Evolutionary conservation across 2,113 vertebrate genomes (phyloP), one percentile per base, ranked within the genome.

Genomic region (Cinclus cinclus): DNA sequence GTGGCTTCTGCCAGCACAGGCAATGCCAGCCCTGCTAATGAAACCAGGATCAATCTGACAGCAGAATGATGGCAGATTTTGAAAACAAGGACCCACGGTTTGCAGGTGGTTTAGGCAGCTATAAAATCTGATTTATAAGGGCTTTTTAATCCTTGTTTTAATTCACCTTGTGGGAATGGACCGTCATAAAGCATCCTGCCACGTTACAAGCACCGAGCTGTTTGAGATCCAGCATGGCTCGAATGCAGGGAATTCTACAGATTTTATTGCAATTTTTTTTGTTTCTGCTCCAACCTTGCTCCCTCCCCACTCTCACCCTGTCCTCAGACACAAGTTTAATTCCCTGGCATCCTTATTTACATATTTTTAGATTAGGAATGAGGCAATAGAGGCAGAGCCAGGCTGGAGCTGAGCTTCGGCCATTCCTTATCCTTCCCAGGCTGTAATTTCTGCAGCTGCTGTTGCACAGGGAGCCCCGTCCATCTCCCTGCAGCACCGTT

Each of bases 161-260:
- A 97, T 96, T 97, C 95, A 97, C 96, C 97, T 97, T 97, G 83
- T 96, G 95, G 95, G 95, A 97, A 94, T 22, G 85, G 70, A 49
- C 74, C 2, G 0, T 35, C 75, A 92, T 95, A 96, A 97, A 97
- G 33, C 74, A 97, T 73, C 63, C 67, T 88, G 90, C 86, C 50
- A 77, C 0, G 5, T 46, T 94, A 67, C 78, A 44, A 93, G 69
- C 37, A 76, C 93, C 37, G 69, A 89, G 49, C 86, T 90, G 70
- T 24, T 92, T 6, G 41, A 69, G 67, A 87, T 83, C 70, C 90
- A 50, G 49, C 5, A 28, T 17, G 56, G 81, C 31, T 83, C 23
- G 6, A 35, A 37, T 7, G 25, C 64, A 70, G 79, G 35, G 37
- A 62, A 69, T 87, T 79, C 42, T 77, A 33, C 23, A 55, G 37